Evolutionary conservation across 2,797 vertebrate genomes (phyloP), one percentile per base, ranked within the genome.

Genomic region (Acanthurus leucopareius): DNA sequence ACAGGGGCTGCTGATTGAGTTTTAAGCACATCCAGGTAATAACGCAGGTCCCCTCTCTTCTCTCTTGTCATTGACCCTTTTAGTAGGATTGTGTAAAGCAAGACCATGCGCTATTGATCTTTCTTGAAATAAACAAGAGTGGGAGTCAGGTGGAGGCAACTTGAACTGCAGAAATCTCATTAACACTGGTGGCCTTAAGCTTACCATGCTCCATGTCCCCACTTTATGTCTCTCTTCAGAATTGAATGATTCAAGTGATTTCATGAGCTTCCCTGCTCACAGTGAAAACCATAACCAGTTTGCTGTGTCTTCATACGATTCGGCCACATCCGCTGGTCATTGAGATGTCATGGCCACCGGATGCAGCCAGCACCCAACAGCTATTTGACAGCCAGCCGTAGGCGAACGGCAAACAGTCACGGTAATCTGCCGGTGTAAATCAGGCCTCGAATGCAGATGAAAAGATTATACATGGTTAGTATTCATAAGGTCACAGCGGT

Each of bases 51-150:
- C 74, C 74, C 67, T 40, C 40, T 64, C 20, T 57, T 67, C 63
- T 74, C 2, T 0, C 84, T 89, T 81, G 74, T 71, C 68, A 76
- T 71, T 84, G 90, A 92, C 90, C 90, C 88, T 87, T 89, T 80
- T 71, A 42, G 61, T 40, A 16, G 51, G 56, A 70, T 58, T 87
- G 71, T 77, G 72, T 69, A 83, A 80, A 80, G 77, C 40, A 42
- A 67, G 79, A 73, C 84, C 66, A 62, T 79, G 83, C 85, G 68
- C 76, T 88, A 93, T 93, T 75, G 90, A 93, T 93, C 75, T 74
- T 57, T 35, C 59, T 82, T 7, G 38, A 73, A 78, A 77, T 88
- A 86, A 90, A 89, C 81, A 87, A 61, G n/a, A 68, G 48, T 73
- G 76, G 61, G 70, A 85, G 70, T 82, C 69, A 65, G 73, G 56